These are phyloP conservation scores for Sinotaia quadrata DNA, from an alignment of 2,888 invertebrate species.

Conservation along the genomic window DNA sequence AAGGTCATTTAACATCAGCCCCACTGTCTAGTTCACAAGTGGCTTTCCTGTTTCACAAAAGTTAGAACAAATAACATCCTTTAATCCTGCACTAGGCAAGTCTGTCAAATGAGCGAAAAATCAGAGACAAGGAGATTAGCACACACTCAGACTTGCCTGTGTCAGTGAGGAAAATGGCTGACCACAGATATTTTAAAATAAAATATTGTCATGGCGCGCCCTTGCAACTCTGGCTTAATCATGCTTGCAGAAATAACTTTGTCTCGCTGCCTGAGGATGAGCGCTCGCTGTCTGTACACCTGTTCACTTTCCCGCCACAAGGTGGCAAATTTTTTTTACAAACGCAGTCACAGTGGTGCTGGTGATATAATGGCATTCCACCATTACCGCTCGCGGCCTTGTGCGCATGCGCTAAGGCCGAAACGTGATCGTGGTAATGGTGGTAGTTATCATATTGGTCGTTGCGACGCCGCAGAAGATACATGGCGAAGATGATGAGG, in stretches of 20 bases:
- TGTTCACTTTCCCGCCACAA: constrained; percentile 52
- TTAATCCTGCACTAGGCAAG: too few relatives aligned
- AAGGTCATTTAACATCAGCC: too few relatives aligned
- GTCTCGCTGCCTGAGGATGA: constrained; percentile 67
- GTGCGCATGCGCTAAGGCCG: constrained; percentile 9
- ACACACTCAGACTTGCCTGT: not conserved
- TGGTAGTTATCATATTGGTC: constrained; percentile 56
- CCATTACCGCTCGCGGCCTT: constrained; percentile 3
- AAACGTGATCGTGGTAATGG: constrained; percentile 36
- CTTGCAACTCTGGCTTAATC: too few relatives aligned
- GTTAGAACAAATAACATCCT: too few relatives aligned
- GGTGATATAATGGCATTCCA: constrained; percentile 29
- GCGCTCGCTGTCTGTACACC: constrained; percentile 66
- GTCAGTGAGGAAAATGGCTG: too few relatives aligned
- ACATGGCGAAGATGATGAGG: constrained; percentile 69
- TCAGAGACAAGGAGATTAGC: not conserved
- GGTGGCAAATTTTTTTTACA: constrained; percentile 35
- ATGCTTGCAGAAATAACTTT: constrained; percentile 61
- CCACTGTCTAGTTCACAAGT: too few relatives aligned
- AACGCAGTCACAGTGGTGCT: constrained; percentile 38
- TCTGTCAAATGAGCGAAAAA: too few relatives aligned
- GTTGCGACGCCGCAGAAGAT: constrained; percentile 64
- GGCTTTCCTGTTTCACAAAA: too few relatives aligned
- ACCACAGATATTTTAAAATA: too few relatives aligned
- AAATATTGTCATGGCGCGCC: not conserved